Evolutionary conservation across 2,888 invertebrate genomes (phyloP).

Genomic region (Tromatobia lineatoria): DNA sequence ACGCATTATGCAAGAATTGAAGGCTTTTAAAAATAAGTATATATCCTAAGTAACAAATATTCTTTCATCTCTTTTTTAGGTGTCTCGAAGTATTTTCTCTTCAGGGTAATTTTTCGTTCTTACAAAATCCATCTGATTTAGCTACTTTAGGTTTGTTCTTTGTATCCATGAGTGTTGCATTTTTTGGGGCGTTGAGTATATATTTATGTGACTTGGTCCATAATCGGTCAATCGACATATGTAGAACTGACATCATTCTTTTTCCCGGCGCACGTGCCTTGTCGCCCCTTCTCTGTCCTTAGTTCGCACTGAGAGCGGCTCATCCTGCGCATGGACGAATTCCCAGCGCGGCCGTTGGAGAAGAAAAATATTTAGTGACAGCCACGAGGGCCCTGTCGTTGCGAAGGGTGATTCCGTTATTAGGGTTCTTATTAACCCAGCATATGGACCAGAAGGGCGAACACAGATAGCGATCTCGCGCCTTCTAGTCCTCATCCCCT

Average conservation of each 20-base stretch:
- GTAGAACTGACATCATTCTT: constrained; percentile 24
- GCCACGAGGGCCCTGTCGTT: constrained; percentile 64
- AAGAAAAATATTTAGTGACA: constrained; percentile 85
- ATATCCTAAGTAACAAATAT: no score
- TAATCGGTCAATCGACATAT: constrained; percentile 54
- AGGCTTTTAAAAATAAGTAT: no score
- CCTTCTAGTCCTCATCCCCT: constrained; percentile 49
- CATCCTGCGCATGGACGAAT: constrained; percentile 55
- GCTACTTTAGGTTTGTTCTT: not conserved
- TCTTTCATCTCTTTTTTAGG: no score
- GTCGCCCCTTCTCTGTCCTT: constrained; percentile 34
- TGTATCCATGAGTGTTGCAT: constrained; percentile 2
- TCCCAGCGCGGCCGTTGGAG: constrained; percentile 76
- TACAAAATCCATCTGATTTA: not conserved
- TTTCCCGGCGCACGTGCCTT: constrained; percentile 21
- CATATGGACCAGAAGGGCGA: constrained; percentile 84
- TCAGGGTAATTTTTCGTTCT: not conserved
- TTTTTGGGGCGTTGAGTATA: constrained; percentile 3
- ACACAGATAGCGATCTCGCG: constrained; percentile 80
- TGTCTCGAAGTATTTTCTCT: not conserved
- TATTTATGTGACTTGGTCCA: constrained; percentile 35
- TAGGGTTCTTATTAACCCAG: constrained; percentile 84
- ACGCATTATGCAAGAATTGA: no score
- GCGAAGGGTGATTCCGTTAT: constrained; percentile 79
- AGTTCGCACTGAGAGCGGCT: constrained; percentile 23